Conservation (phyloP, 2,113 vertebrate species). For the Ochotona curzoniae region DNA sequence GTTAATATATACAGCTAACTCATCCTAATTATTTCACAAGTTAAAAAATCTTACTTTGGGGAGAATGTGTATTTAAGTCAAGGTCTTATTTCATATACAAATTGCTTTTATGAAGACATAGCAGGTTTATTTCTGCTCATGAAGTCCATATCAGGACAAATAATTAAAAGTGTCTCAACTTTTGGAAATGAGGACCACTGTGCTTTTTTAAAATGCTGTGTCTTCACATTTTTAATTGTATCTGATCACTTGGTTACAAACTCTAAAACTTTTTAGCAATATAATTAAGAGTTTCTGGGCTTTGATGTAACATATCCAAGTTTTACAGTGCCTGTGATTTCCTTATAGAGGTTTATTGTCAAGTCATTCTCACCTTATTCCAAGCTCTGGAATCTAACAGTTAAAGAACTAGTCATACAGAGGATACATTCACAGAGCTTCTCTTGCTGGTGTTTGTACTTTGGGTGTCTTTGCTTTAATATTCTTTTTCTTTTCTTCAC, state of each 20-base stretch:
- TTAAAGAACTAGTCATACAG: background rate
- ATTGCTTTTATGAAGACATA: background rate
- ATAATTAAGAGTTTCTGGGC: background rate
- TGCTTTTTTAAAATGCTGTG: background rate
- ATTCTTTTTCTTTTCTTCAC: background rate
- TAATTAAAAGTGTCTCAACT: constrained; percentile 22
- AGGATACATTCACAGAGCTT: background rate
- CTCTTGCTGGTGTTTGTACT: constrained; percentile 21
- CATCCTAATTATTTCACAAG: background rate
- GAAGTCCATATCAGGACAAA: constrained; percentile 15
- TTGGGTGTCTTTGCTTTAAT: background rate
- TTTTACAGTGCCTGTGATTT: background rate
- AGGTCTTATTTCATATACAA: background rate
- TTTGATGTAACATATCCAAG: background rate
- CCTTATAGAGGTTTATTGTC: background rate
- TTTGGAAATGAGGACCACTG: background rate
- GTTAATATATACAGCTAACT: constrained; percentile 20
- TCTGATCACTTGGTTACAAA: background rate
- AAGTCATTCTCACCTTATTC: background rate
- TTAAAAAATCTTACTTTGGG: constrained; percentile 43
- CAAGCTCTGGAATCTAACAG: background rate
- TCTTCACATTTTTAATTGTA: background rate
- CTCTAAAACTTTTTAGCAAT: constrained; percentile 2
- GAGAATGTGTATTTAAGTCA: background rate
- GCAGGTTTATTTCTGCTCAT: background rate